Conservation (phyloP, 92 coral and sea anemone genomes). For the Montipora capitata region DNA sequence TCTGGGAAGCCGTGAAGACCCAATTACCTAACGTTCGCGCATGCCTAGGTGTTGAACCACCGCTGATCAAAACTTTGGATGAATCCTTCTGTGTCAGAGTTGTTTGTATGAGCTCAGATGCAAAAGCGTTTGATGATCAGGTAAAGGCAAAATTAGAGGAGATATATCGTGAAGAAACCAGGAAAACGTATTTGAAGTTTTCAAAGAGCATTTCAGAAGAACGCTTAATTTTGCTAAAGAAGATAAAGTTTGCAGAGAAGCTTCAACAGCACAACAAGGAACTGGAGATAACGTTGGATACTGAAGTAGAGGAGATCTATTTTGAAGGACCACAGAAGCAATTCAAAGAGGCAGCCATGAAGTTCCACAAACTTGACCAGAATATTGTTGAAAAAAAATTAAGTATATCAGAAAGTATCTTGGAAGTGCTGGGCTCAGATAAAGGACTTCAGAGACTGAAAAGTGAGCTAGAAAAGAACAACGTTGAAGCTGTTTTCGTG, state of each 20-base stretch:
- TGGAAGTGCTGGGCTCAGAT: slow-evolving; percentile 73
- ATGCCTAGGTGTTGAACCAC: slow-evolving; percentile 53
- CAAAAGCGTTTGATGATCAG: slow-evolving; percentile 21
- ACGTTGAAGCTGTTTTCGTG: slow-evolving; percentile 77
- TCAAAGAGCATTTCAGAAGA: slow-evolving; percentile 67
- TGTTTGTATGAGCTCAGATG: slow-evolving; percentile 57
- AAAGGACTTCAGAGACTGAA: slow-evolving; percentile 67
- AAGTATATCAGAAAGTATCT: slow-evolving; percentile 40
- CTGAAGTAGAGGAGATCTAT: slow-evolving; percentile 63
- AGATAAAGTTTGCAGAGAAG: slow-evolving; percentile 71
- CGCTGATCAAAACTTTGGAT: slow-evolving; percentile 34
- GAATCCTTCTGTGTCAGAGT: slow-evolving; percentile 30
- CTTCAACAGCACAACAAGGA: slow-evolving; percentile 64
- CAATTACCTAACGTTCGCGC: slow-evolving; percentile 59
- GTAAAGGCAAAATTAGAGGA: slow-evolving; percentile 44
- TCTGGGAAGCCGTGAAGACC: slow-evolving; percentile 66
- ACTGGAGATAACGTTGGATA: slow-evolving; percentile 68
- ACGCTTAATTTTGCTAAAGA: slow-evolving; percentile 74
- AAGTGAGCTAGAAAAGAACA: slow-evolving; percentile 39
- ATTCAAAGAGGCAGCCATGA: slow-evolving; percentile 67
- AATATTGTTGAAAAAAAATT: slow-evolving; percentile 66
- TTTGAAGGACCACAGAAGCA: slow-evolving; percentile 87
- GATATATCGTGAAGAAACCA: slow-evolving; percentile 65
- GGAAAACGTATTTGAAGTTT: slow-evolving; percentile 63
- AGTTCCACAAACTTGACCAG: slow-evolving; percentile 52